Conservation (phyloP, 2,797 vertebrate species). For the Gymnothorax reevesii region DNA sequence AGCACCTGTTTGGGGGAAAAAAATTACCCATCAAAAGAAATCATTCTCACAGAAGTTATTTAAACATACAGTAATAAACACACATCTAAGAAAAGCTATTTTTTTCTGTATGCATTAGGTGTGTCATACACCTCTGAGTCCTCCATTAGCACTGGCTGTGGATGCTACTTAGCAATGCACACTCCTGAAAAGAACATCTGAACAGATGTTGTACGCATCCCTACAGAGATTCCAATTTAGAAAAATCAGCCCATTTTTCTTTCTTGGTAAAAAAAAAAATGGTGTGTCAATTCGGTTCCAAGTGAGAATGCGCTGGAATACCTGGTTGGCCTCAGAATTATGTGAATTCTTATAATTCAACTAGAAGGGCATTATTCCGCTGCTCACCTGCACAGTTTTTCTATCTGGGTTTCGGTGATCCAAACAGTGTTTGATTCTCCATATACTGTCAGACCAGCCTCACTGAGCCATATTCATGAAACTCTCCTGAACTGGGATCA, state of each 20-base stretch:
- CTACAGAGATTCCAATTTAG: slow-evolving; percentile 4
- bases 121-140: not conserved
- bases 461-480: not conserved
- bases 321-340: slow-evolving; percentile 39
- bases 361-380: slow-evolving; percentile 32
- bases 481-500: not conserved
- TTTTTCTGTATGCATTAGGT: not conserved
- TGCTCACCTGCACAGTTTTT: slow-evolving; percentile 33
- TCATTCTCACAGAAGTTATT: not conserved
- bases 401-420: too few species aligned
- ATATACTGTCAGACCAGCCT: not conserved
- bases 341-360: not conserved
- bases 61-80: not conserved
- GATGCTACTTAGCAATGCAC: not conserved
- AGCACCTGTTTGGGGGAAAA: not conserved
- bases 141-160: not conserved
- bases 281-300: not conserved
- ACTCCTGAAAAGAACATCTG: not conserved
- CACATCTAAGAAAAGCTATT: not conserved
- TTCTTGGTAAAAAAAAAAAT: not conserved
- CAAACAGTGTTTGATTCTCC: not conserved
- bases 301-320: slow-evolving; percentile 39
- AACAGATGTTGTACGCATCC: slow-evolving; percentile 20
- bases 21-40: not conserved
- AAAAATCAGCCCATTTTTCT: not conserved